Evolutionary conservation across 2,797 vertebrate genomes (phyloP), one percentile per base, ranked within the genome.

Genomic region (Xiphophorus birchmanni): DNA sequence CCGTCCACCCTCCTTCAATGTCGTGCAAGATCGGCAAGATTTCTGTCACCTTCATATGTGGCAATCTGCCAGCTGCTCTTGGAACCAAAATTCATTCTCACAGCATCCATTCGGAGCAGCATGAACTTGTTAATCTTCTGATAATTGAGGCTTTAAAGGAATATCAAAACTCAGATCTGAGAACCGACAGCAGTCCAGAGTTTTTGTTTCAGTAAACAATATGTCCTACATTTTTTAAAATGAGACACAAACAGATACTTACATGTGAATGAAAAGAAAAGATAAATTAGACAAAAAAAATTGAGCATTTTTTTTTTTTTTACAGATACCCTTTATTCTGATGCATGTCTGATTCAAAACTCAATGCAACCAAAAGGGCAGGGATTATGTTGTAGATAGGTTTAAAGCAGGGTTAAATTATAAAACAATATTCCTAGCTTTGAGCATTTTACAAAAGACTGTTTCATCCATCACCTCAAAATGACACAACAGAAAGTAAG

Each of bases 21-120:
- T 96, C 95, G 91, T 96, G 96, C 96, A 92, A 97, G 95, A 96
- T 96, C 96, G 95, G 95, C 94, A 95, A 94, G 94, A 95, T 94
- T 96, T 90, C 96, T 95, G 95, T 97, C 96, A 96, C 97, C 96
- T 96, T 96, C 96, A 95, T 78, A 80, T 91, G 90, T 96, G 96
- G 95, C 96, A 92, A 86, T 80, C 92, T 78, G 94, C 95, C 96
- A 95, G 91, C 89, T 94, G 89, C 90, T 92, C 90, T 86, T 94
- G 94, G 94, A 95, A 95, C 93, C 81, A 89, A 96, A 95, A 95
- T 91, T 87, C 83, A 89, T 91, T 95, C 93, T 96, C 94, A 93
- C 93, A 96, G 92, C 93, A 93, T 94, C 91, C 93, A 94, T 93
- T 92, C 82, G 84, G 90, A 92, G 87, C 90, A 90, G 92, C 87